Conservation (phyloP, 2,113 vertebrate species). For the Amia ocellicauda region DNA sequence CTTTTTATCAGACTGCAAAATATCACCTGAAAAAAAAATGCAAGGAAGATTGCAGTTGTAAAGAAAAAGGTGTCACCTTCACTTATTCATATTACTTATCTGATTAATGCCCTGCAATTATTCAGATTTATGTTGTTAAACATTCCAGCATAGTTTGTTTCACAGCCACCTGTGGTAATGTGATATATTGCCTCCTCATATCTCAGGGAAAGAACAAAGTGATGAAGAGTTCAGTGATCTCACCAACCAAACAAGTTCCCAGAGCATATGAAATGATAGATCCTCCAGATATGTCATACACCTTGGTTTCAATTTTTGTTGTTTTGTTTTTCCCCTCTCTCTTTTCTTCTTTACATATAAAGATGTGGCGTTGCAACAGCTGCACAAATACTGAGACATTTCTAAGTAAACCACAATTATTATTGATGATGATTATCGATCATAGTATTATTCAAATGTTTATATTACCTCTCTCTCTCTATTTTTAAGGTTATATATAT, state of each 20-base stretch:
- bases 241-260: conserved; percentile 29
- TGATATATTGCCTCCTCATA: conserved; percentile 54
- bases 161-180: conserved; percentile 68
- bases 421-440: too few species aligned
- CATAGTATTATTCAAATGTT: too few species aligned
- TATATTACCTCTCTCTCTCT: too few species aligned
- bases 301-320: too few species aligned
- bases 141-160: conserved; percentile 61
- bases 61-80: conserved; percentile 35
- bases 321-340: too few species aligned
- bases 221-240: conserved; percentile 16
- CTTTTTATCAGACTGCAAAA: neutral
- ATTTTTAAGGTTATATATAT: too few species aligned
- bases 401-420: too few species aligned
- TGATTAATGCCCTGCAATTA: conserved; percentile 66
- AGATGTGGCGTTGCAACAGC: too few species aligned
- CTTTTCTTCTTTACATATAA: too few species aligned
- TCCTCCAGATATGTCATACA: neutral
- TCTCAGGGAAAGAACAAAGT: conserved; percentile 16
- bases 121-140: conserved; percentile 61
- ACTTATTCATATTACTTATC: conserved; percentile 51
- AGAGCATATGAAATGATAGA: conserved; percentile 42
- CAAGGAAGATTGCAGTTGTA: conserved; percentile 37
- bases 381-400: too few species aligned
- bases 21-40: conserved; percentile 23